Percentiles rank a stretch among this genome's conserved stretches.
These are phyloP conservation scores for Zaprionus ghesquierei DNA, from an alignment of 1,140 invertebrate species.

Conservation along the genomic window DNA sequence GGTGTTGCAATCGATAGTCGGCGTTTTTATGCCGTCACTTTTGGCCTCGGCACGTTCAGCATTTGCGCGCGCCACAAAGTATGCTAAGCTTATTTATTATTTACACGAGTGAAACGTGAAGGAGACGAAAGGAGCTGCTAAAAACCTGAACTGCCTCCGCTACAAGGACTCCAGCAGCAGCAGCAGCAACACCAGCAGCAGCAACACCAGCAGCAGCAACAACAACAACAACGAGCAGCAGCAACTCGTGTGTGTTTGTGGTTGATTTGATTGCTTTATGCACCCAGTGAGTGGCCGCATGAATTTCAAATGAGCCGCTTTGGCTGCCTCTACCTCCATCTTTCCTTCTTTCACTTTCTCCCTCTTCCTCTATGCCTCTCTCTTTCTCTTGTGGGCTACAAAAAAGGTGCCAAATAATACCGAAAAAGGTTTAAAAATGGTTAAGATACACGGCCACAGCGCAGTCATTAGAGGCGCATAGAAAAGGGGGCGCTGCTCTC, in stretches of 20 bases:
- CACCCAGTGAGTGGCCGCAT: conserved; percentile 80
- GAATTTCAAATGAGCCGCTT: conserved; percentile 77
- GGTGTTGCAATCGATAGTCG: conserved; percentile 67
- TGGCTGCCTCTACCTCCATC: conserved; percentile 1
- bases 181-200: conserved; percentile 1
- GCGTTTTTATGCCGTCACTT: conserved; percentile 31
- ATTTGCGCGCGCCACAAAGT: conserved; percentile 69
- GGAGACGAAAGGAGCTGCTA: conserved; percentile 64
- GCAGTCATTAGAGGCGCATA: conserved; percentile 58
- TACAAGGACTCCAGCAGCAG: background rate
- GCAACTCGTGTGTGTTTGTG: conserved; percentile 46
- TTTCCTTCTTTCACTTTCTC: background rate
- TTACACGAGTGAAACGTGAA: conserved; percentile 78
- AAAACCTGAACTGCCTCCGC: conserved; percentile 22
- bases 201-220: conserved; percentile 4
- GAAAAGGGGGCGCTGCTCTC: background rate
- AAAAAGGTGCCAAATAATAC: conserved; percentile 37
- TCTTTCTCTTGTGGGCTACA: conserved; percentile 2
- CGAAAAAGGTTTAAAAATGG: conserved; percentile 32
- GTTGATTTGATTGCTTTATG: conserved; percentile 82
- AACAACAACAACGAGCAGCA: conserved; percentile 2
- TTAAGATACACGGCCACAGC: conserved; percentile 43
- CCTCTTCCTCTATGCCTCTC: background rate
- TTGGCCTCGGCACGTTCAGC: conserved; percentile 48
- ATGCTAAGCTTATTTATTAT: conserved; percentile 80